Base-by-base conservation (phyloP, 1,140 invertebrate genomes). In the Dendroctonus ponderosae region DNA sequence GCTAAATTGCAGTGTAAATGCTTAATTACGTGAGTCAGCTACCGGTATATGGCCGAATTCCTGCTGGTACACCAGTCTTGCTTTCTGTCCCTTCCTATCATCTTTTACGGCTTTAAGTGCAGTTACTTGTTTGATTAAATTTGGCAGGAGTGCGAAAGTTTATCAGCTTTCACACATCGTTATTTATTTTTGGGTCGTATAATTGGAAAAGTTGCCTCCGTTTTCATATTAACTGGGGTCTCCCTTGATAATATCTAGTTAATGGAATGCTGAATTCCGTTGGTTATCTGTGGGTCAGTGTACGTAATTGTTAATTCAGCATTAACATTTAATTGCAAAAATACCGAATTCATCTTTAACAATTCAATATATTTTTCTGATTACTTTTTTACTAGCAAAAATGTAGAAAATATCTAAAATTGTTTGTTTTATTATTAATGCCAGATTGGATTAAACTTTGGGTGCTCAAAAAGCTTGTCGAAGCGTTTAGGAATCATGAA, bases 11-110 rank as follows among this genome's bases (percentile, higher is more conserved):
- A 66, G 70, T 59, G 62, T 69, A 71, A 68, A 68, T 66, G 67
- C 70, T 71, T 71, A 71, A 71, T 71, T 71, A 71, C 63, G 67
- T 67, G 70, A 71, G 57, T 71, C 70, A 66, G 67, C 59, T 63
- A 68, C 66, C 62, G 63, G 66, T 64, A 53, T 52, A 58, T 46
- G 50, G 38, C 46, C 37, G 38, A 54, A 59, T 56, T 67, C 43
- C 66, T 56, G 53, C 40, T 38, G 49, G 50, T 56, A 43, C 44
- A 54, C 48, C 44, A 15, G 11, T 15, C 46, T 53, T 60, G 56
- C 57, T 62, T 54, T 62, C 46, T 62, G 59, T 67, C 66, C 58
- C 51, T 60, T 26, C 50, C 66, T 51, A 61, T 67, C 42, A 53
- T 67, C 65, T 67, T 67, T 67, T 67, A 67, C 38, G 58, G 59